A percentile compares a stretch with the other conserved stretches of the same genome.
These are phyloP conservation scores for Lathronympha strigana DNA, from an alignment of 2,888 invertebrate genomes.

Conservation along the genomic window DNA sequence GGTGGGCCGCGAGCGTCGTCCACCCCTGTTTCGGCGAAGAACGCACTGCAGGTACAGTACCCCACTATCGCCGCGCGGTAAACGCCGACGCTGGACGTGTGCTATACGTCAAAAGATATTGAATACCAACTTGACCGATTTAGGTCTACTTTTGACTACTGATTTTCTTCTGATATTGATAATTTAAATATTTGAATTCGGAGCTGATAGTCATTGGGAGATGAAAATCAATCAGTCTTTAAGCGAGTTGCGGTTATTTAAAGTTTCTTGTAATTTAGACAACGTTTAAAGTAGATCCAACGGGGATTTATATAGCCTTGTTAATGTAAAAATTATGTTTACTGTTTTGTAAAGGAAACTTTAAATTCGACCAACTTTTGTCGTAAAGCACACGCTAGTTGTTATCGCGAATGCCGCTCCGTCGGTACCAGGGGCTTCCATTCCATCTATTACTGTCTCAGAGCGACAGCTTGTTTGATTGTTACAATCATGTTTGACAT, in stretches of 20 bases:
- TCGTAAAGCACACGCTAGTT: constrained; percentile 62
- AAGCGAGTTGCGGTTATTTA: constrained; percentile 7
- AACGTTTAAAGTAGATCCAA: neutral
- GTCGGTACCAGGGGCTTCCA: constrained; percentile 57
- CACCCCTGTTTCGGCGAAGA: constrained; percentile 85
- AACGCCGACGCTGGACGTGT: constrained; percentile 52
- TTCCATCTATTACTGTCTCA: constrained; percentile 56
- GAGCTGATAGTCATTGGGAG: neutral
- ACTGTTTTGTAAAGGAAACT: constrained; percentile 25
- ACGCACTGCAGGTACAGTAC: constrained; percentile 87
- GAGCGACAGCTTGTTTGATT: constrained; percentile 49
- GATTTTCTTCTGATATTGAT: neutral
- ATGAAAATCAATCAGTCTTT: constrained; percentile 1
- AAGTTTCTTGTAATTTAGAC: constrained; percentile 15
- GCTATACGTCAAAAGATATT: constrained; percentile 53
- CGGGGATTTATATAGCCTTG: neutral
- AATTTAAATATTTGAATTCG: neutral
- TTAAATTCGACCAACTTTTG: constrained; percentile 53
- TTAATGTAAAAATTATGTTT: neutral
- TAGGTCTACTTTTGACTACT: neutral
- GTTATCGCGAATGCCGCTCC: constrained; percentile 52
- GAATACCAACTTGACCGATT: neutral
- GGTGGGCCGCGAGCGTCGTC: constrained; percentile 82
- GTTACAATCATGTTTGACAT: constrained; percentile 45
- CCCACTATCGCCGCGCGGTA: constrained; percentile 80